Evolutionary conservation across 2,888 invertebrate genomes (phyloP), one percentile per base, ranked within the genome.

Genomic region (Caradrina kadenii): DNA sequence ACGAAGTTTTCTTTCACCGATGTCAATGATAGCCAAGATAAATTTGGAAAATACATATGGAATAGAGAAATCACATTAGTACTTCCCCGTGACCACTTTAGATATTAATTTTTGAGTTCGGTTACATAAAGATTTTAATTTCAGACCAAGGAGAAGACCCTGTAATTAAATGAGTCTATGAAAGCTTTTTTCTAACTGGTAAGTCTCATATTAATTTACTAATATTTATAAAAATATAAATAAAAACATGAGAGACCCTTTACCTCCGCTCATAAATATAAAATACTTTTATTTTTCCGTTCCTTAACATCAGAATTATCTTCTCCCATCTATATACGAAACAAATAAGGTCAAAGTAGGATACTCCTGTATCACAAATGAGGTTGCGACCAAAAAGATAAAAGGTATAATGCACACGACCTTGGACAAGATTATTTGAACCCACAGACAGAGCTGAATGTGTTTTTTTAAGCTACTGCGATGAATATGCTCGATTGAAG

Each of bases 401-500:
- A 84, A 82, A 85, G 79, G 76, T 68, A 81, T 76, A 76, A 79
- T 76, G 75, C 72, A 77, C 54, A 67, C 68, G 70, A 80, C 81
- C 82, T 87, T 80, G 74, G 66, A 58, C 63, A 69, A 72, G 87
- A 85, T 86, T 85, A 86, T 83, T 83, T 63, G 31, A 59, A 69
- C 73, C 76, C 77, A 71, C 69, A 73, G 78, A 84, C 71, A 73
- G 70, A 81, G 82, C 84, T 80, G 76, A 86, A 84, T 85, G 82
- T 84, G 85, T 84, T 80, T 80, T 81, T 79, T 83, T 81, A 81
- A 74, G 67, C 66, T 59, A 76, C 63, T 62, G 50, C 64, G 76
- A 73, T 83, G 79, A 84, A 80, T 68, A 69, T 58, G 53, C 49
- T 45, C 7, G 15, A 22, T 31, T 73, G 65, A 70, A 75, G 73